A percentile compares a stretch with the other conserved stretches of the same genome.
These are phyloP conservation scores for Miichthys miiuy DNA, from an alignment of 2,797 vertebrate species.

Conservation along the genomic window DNA sequence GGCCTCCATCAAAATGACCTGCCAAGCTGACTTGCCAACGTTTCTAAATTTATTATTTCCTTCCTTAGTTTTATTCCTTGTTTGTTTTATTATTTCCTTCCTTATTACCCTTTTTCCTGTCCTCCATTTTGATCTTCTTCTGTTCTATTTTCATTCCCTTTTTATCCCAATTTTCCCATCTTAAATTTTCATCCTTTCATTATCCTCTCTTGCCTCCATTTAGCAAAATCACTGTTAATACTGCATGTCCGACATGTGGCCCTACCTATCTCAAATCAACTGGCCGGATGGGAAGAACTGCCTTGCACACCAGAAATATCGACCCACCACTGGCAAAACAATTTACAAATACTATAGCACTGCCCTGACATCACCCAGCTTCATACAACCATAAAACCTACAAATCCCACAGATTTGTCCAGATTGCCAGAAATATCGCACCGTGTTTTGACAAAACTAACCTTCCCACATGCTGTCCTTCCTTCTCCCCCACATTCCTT, in stretches of 20 bases:
- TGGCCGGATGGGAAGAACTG: not conserved
- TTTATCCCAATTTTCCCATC: not conserved
- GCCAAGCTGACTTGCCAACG: not conserved
- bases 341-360: slow-evolving; percentile 3
- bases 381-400: not conserved
- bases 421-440: not conserved
- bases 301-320: slow-evolving; percentile 9
- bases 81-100: not conserved
- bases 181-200: not conserved
- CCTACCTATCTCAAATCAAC: slow-evolving; percentile 14
- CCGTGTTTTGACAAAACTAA: not conserved
- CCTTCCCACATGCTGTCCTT: not conserved
- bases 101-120: not conserved
- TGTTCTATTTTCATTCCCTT: not conserved
- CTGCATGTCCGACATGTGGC: not conserved
- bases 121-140: not conserved
- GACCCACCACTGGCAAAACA: not conserved
- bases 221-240: not conserved
- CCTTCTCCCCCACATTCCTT: not conserved
- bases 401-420: slow-evolving; percentile 6
- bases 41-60: not conserved
- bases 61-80: not conserved
- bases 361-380: not conserved
- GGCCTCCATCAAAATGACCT: not conserved
- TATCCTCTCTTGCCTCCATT: slow-evolving; percentile 2